These are phyloP conservation scores for Rhingia campestris DNA, from an alignment of 2,888 invertebrate species.

Conservation along the genomic window DNA sequence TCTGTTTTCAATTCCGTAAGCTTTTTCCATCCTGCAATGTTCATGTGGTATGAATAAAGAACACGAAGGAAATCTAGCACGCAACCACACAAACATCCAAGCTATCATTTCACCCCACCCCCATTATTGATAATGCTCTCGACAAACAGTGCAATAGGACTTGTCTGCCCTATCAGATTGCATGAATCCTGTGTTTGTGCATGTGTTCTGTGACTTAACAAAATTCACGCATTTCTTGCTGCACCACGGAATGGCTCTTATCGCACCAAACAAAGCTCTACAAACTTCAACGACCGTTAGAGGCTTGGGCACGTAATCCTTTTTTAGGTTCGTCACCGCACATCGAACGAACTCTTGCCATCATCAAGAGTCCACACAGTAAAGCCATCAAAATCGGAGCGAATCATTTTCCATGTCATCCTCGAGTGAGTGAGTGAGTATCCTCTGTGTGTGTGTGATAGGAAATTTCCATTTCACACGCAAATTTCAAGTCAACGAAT, in stretches of 20 bases:
- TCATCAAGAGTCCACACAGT: slow-evolving; percentile 3
- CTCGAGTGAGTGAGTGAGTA: slow-evolving; percentile 23
- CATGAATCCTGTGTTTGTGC: slow-evolving; percentile 38
- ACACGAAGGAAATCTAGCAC: not conserved
- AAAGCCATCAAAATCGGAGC: slow-evolving; percentile 42
- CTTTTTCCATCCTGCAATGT: slow-evolving; percentile 3
- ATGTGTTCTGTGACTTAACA: slow-evolving; percentile 48
- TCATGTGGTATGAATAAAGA: slow-evolving; percentile 8
- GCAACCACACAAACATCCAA: slow-evolving; percentile 15
- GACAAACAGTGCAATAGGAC: slow-evolving; percentile 23
- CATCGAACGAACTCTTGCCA: slow-evolving; percentile 2
- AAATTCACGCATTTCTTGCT: slow-evolving; percentile 51
- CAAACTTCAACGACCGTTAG: not conserved
- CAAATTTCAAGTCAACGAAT: slow-evolving; percentile 58
- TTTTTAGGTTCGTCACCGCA: slow-evolving; percentile 18
- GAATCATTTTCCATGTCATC: slow-evolving; percentile 53
- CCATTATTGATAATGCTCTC: slow-evolving; percentile 2
- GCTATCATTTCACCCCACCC: not conserved
- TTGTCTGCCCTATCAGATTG: slow-evolving; percentile 26
- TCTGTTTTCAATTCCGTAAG: slow-evolving; percentile 24
- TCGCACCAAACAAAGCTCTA: slow-evolving; percentile 1
- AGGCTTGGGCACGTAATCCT: slow-evolving; percentile 3
- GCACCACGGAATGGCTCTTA: slow-evolving; percentile 24
- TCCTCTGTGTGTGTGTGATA: slow-evolving; percentile 2
- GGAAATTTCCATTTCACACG: slow-evolving; percentile 51